phyloP scores from a whole-genome alignment of 2,113 vertebrate species.

The Cyanoliseus patagonus region DNA sequence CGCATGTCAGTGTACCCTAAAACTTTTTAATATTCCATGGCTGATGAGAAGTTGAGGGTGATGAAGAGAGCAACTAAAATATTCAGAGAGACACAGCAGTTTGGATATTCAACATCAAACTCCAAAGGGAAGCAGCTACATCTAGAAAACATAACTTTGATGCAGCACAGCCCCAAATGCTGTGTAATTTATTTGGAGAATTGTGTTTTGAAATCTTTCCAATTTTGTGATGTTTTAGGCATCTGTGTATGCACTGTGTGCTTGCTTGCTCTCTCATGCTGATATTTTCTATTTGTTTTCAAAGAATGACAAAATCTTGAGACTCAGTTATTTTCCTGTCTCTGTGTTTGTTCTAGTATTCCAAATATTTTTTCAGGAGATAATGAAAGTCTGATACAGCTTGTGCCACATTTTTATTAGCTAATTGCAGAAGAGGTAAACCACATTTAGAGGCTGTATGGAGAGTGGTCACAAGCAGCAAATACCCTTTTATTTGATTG shows the following conservation, averaged over 20 bases:
- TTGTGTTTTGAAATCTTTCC: neutral
- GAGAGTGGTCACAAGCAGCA: neutral
- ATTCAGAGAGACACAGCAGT: neutral
- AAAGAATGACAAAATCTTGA: conserved; percentile 1
- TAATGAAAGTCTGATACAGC: neutral
- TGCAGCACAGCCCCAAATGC: neutral
- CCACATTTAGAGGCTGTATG: neutral
- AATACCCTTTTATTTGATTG: neutral
- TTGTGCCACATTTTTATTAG: neutral
- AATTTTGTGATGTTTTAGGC: neutral
- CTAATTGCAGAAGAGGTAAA: neutral
- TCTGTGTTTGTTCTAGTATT: neutral
- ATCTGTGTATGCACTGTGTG: neutral
- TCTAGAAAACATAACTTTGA: neutral
- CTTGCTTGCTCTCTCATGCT: neutral
- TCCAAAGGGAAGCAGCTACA: neutral
- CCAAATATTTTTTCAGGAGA: neutral
- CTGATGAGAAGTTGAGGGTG: neutral
- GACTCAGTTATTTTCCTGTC: neutral
- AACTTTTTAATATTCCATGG: neutral
- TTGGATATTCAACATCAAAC: neutral
- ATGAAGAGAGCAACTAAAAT: neutral
- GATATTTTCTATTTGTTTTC: conserved; percentile 17
- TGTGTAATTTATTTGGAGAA: neutral
- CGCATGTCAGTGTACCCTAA: neutral